Evolutionary conservation across 2,888 invertebrate species (phyloP), one percentile per base, ranked within the genome.

Genomic region (Coecobrya sp.): DNA sequence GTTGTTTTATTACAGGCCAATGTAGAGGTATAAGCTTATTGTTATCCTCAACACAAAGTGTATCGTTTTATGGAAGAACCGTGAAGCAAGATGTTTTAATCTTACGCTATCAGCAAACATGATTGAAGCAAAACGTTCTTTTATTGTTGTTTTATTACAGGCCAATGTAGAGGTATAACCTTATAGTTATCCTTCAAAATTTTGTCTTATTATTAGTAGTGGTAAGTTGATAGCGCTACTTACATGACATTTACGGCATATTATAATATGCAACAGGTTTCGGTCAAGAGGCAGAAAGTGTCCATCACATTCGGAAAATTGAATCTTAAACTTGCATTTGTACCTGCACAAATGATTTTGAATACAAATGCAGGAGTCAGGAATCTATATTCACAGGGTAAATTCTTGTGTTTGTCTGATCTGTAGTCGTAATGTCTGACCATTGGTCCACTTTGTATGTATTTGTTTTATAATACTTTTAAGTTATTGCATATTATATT

Each of bases 181-280:
- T n/a, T n/a, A n/a, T n/a, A n/a, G n/a, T n/a, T n/a, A n/a, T n/a
- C n/a, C n/a, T n/a, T n/a, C n/a, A n/a, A n/a, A n/a, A n/a, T 62
- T 87, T 30, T 52, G 65, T 84, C 68, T 84, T 84, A 89, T 89
- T 36, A n/a, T n/a, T n/a, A n/a, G n/a, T 82, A 59, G 45, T 30
- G 7, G 55, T 70, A 68, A 36, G 55, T 89, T 89, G 89, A 89
- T 89, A 70, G 45, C 16, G 42, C 30, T 68, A 52, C 68, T 79
- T 49, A 82, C 89, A 70, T 84, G 89, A 89, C 89, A 89, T 82
- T 89, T 89, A 73, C 73, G 22, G 59, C 59, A 84, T n/a, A 22
- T n/a, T n/a, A n/a, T 7, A 52, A 59, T 22, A 52, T 59, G 10
- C 55, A 89, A 89, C 89, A 82, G 84, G 84, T 84, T 84, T 81